Evolutionary conservation across 2,113 vertebrate genomes (phyloP).

Genomic region (Nothoprocta perdicaria): DNA sequence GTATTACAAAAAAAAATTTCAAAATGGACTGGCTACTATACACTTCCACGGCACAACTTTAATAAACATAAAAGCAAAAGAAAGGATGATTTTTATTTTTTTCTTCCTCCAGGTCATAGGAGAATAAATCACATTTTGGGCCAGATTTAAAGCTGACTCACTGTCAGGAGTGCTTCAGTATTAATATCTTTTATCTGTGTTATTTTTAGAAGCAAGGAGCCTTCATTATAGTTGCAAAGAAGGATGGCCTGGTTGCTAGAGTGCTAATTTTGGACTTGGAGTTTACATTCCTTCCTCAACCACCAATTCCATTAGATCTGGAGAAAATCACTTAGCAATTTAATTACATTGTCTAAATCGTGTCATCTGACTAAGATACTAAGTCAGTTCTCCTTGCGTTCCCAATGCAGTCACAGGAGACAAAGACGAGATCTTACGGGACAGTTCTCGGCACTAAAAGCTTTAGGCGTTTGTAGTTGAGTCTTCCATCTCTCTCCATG

Average conservation of each 20-base stretch:
- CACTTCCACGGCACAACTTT: background rate
- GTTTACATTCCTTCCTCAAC: background rate
- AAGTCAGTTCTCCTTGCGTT: background rate
- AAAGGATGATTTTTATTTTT: background rate
- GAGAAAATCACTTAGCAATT: constrained; percentile 30
- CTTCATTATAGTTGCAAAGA: constrained; percentile 15
- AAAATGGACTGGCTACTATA: background rate
- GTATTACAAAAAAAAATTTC: background rate
- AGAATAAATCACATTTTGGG: background rate
- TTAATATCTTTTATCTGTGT: constrained; percentile 11
- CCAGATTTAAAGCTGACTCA: constrained; percentile 1
- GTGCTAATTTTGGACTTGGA: constrained; percentile 15
- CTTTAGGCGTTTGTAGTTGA: background rate
- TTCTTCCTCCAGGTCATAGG: background rate
- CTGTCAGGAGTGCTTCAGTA: constrained; percentile 6
- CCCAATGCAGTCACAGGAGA: background rate
- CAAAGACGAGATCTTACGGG: background rate
- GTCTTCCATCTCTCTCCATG: background rate
- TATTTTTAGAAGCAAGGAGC: constrained; percentile 44
- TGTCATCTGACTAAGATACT: background rate
- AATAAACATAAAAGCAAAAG: constrained; percentile 7
- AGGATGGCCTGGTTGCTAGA: background rate
- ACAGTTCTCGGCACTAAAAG: background rate
- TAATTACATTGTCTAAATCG: constrained; percentile 26
- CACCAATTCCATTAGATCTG: constrained; percentile 7